Evolutionary conservation across 1,140 invertebrate species (phyloP).

Genomic region (Coptotermes formosanus): DNA sequence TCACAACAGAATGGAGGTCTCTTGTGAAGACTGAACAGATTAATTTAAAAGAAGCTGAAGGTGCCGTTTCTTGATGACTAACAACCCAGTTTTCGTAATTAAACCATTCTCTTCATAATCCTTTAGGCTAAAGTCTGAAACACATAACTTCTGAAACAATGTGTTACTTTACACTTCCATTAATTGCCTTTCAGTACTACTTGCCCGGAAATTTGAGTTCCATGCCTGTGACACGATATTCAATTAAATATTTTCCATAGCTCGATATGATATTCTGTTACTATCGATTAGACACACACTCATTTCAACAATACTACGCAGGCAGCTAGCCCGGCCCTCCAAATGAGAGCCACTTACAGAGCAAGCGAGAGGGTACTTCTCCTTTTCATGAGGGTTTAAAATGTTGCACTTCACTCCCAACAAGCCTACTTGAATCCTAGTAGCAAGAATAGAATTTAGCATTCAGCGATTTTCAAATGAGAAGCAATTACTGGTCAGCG

Average conservation of each 20-base stretch:
- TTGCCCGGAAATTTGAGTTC: not conserved
- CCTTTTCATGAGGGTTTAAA: not conserved
- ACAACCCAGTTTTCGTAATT: too few species aligned
- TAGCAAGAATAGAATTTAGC: not conserved
- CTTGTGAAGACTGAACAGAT: too few species aligned
- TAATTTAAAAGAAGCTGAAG: too few species aligned
- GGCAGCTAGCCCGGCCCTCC: not conserved
- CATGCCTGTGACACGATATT: not conserved
- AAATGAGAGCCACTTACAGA: not conserved
- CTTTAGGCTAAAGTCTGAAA: too few species aligned
- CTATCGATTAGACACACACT: not conserved
- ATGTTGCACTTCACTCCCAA: not conserved
- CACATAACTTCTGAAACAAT: too few species aligned
- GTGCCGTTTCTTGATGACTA: too few species aligned
- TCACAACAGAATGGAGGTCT: too few species aligned
- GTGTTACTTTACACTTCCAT: too few species aligned
- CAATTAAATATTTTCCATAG: not conserved
- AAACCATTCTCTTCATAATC: too few species aligned
- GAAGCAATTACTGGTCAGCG: not conserved
- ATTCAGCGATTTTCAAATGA: conserved; percentile 11
- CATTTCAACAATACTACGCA: not conserved
- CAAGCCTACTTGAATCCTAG: not conserved
- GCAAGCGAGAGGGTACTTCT: not conserved
- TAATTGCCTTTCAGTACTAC: too few species aligned
- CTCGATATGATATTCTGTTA: not conserved